A percentile compares a stretch with the other conserved stretches of the same genome.
These are phyloP conservation scores for Telmatochromis brachygnathus DNA, from an alignment of 2,113 vertebrate species.

Conservation along the genomic window DNA sequence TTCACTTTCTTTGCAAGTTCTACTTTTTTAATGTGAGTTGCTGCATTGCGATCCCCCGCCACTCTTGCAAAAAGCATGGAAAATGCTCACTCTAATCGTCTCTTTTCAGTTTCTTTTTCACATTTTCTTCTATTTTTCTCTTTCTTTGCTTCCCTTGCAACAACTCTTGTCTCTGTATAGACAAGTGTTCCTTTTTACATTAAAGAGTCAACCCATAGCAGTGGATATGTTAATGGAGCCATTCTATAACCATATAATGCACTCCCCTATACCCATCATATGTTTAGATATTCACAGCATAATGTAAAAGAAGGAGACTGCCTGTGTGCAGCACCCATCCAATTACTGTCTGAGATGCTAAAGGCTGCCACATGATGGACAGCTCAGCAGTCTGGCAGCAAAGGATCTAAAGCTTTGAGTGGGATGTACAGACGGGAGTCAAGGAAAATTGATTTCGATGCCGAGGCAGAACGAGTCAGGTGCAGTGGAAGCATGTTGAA, in stretches of 20 bases:
- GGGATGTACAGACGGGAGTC: conserved; percentile 1
- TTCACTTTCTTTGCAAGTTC: conserved; percentile 17
- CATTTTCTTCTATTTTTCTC: not conserved
- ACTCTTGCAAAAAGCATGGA: not conserved
- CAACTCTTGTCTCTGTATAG: not conserved
- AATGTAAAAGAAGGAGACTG: conserved; percentile 27
- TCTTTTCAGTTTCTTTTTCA: not conserved
- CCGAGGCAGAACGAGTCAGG: conserved; percentile 26
- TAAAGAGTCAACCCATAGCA: not conserved
- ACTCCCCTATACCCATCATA: not conserved
- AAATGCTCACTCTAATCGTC: not conserved
- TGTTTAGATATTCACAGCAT: conserved; percentile 19
- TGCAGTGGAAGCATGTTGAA: conserved; percentile 35
- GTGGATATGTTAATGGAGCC: not conserved
- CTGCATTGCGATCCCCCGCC: not conserved
- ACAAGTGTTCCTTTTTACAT: not conserved
- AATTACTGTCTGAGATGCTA: conserved; percentile 46
- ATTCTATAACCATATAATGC: not conserved
- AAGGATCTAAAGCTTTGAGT: conserved; percentile 35
- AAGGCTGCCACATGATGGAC: conserved; percentile 49
- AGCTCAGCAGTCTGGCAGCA: conserved; percentile 34
- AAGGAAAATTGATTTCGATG: conserved; percentile 38
- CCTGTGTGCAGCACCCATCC: conserved; percentile 22
- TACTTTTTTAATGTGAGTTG: not conserved
- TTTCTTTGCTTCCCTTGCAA: not conserved